A percentile compares a stretch with the other conserved stretches of the same genome.
These are phyloP conservation scores for Clusia tigrina DNA, from an alignment of 2,888 invertebrate species.

Conservation along the genomic window DNA sequence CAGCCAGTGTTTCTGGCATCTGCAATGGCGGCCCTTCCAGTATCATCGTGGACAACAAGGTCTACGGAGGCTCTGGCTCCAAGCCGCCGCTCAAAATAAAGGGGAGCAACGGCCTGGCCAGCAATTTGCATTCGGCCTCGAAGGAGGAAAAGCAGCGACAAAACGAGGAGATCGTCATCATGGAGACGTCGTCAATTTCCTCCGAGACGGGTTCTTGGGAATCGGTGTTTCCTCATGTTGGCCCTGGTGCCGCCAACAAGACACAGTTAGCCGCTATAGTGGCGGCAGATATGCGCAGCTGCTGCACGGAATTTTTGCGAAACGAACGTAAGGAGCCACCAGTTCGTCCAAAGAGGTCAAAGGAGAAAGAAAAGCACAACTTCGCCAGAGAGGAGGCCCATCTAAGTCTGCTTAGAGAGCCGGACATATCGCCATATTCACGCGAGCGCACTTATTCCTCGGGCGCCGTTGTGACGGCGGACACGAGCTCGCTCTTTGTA, in stretches of 20 bases:
- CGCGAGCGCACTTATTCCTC: conserved; percentile 44
- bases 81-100: conserved; percentile 33
- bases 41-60: conserved; percentile 49
- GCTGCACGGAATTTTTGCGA: conserved; percentile 65
- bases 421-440: conserved; percentile 18
- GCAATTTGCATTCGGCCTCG: conserved; percentile 47
- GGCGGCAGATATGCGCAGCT: conserved; percentile 47
- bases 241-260: background rate
- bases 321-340: conserved; percentile 59
- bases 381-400: conserved; percentile 7
- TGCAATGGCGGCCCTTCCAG: conserved; percentile 32
- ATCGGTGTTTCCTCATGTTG: conserved; percentile 67
- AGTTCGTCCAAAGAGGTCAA: conserved; percentile 21
- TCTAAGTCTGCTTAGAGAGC: conserved; percentile 27
- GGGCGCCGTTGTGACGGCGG: conserved; percentile 36
- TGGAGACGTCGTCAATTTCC: conserved; percentile 72
- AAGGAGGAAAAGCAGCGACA: conserved; percentile 72
- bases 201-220: conserved; percentile 75
- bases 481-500: conserved; percentile 40
- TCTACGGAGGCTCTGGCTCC: conserved; percentile 36
- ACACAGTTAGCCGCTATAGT: background rate
- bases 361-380: conserved; percentile 27
- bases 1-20: conserved; percentile 12
- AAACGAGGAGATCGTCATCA: conserved; percentile 71
- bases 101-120: conserved; percentile 28